Conservation (phyloP, 1,140 invertebrate species). For the Periplaneta americana region DNA sequence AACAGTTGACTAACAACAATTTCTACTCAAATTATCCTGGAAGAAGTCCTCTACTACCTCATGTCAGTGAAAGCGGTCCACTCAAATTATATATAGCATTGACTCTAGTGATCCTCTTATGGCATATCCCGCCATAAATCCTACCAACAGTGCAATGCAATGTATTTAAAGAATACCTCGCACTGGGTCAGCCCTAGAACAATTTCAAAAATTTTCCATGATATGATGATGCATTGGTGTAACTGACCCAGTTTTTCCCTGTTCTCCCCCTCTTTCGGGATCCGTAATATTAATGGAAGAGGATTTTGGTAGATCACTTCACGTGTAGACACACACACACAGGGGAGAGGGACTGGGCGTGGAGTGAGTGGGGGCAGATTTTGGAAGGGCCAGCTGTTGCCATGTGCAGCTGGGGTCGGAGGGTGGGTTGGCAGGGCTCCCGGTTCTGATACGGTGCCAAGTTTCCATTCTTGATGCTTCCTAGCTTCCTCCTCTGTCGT, state of each 20-base stretch:
- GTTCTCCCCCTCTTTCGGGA: background rate
- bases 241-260: background rate
- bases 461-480: background rate
- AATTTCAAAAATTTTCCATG: background rate
- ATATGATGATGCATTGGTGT: background rate
- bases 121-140: no score
- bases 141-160: no score
- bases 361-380: background rate
- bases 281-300: background rate
- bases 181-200: no score
- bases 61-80: no score
- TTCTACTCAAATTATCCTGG: no score
- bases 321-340: background rate
- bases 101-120: no score
- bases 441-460: background rate
- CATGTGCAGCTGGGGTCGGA: background rate
- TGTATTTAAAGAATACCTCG: no score
- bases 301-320: background rate
- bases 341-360: background rate
- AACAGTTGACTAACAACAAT: no score
- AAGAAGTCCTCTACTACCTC: no score
- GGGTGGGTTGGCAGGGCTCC: background rate
- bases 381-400: background rate
- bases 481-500: background rate
- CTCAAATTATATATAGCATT: no score